Conservation (phyloP, 2,888 invertebrate species). For the Andrena haemorrhoa region DNA sequence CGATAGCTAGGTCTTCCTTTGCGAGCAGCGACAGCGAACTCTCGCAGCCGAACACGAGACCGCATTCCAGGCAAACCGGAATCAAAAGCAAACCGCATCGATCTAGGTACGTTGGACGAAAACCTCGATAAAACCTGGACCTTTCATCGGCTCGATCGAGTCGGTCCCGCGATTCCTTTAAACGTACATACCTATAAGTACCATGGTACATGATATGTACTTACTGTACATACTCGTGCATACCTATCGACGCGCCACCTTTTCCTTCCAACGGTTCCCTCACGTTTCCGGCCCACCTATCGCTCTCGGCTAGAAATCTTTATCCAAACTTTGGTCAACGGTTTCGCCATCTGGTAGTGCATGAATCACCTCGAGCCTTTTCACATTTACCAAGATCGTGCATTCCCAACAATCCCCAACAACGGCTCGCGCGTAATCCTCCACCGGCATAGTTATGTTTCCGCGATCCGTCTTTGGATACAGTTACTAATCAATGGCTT, state of each 20-base stretch:
- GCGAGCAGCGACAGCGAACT: conserved; percentile 87
- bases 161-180: background rate
- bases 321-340: too few species aligned
- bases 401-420: too few species aligned
- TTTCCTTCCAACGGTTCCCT: too few species aligned
- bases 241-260: too few species aligned
- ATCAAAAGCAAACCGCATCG: conserved; percentile 76
- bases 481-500: conserved; percentile 71
- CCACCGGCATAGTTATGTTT: too few species aligned
- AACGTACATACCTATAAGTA: background rate
- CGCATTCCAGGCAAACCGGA: conserved; percentile 80
- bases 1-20: conserved; percentile 84
- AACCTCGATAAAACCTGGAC: background rate
- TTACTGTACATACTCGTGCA: background rate
- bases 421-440: too few species aligned
- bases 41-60: conserved; percentile 84
- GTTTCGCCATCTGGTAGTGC: too few species aligned
- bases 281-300: too few species aligned
- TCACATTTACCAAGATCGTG: too few species aligned
- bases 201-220: background rate
- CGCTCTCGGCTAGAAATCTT: too few species aligned
- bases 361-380: too few species aligned
- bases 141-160: background rate
- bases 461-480: background rate
- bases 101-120: conserved; percentile 75